Evolutionary conservation across 1,140 invertebrate genomes (phyloP), one percentile per base, ranked within the genome.

Genomic region (Trachelipus rathkii): DNA sequence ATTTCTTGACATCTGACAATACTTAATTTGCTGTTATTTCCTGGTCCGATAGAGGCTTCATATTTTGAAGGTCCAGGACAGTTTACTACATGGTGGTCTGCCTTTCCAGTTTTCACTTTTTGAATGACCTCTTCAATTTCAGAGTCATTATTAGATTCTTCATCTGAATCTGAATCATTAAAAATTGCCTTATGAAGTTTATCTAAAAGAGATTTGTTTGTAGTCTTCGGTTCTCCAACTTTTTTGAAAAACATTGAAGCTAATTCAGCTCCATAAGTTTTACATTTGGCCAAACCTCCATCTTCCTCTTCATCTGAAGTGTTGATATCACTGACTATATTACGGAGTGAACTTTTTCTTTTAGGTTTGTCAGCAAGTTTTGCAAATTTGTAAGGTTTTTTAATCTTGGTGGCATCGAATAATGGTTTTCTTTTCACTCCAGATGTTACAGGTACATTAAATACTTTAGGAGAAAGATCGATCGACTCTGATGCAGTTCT

Each of bases 151-250:
- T 60, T 19, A 60, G 50, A 60, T 60, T 60, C 50, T 60, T 60
- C 2, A 4, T 60, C 50, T 15, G 50, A 60, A 13, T 60, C 50
- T 19, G 50, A 60, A 15, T 60, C 50, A 15, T 60, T 13, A 19
- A 60, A 60, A 19, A 60, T 60, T 13, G 50, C 11, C 8, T 60
- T 60, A 60, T 60, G 50, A 19, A 60, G 50, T 60, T 60, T 60
- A 60, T 60, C 50, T 60, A 60, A 60, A 15, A 60, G 19, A 19
- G 50, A 60, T 60, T 60, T 60, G 50, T 60, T 60, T 60, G 11
- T 13, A 13, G 11, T 60, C 19, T 60, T 60, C 11, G 50, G 50
- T 19, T 60, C 50, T 15, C 50, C 50, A 60, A 60, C 19, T 60
- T 60, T 60, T 60, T 60, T 60, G 8, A 60, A 60, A 8, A 60